These are phyloP conservation scores for Crypturellus undulatus DNA, from an alignment of 2,113 vertebrate genomes.

Conservation along the genomic window DNA sequence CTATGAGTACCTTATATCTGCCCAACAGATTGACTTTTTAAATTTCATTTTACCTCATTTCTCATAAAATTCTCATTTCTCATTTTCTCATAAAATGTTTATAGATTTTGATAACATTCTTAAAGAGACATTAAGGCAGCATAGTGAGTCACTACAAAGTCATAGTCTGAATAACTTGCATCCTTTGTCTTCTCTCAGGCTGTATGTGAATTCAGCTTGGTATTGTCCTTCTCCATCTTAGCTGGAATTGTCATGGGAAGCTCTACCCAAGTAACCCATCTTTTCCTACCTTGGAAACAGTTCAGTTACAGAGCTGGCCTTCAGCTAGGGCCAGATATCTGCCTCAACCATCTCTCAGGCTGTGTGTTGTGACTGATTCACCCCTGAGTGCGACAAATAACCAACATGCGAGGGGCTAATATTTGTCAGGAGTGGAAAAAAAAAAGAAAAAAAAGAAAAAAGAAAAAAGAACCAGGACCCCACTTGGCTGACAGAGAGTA, in stretches of 20 bases:
- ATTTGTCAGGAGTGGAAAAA: background rate
- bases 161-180: background rate
- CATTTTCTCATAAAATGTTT: background rate
- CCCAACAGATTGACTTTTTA: conserved; percentile 69
- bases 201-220: background rate
- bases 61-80: background rate
- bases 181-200: background rate
- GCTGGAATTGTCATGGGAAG: background rate
- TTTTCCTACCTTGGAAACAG: background rate
- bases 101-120: background rate
- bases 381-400: background rate
- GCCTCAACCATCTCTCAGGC: fast-evolving
- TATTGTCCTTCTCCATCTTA: background rate
- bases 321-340: background rate
- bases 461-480: background rate
- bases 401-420: background rate
- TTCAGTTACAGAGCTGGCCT: background rate
- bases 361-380: background rate
- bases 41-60: conserved; percentile 58
- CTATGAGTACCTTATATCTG: conserved; percentile 73
- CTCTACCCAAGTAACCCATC: background rate
- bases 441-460: no score
- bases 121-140: background rate
- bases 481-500: background rate
- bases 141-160: background rate